Percentiles rank a stretch among this genome's conserved stretches.
Conservation (phyloP, 2,113 vertebrate genomes). For the Halichoeres trimaculatus region DNA sequence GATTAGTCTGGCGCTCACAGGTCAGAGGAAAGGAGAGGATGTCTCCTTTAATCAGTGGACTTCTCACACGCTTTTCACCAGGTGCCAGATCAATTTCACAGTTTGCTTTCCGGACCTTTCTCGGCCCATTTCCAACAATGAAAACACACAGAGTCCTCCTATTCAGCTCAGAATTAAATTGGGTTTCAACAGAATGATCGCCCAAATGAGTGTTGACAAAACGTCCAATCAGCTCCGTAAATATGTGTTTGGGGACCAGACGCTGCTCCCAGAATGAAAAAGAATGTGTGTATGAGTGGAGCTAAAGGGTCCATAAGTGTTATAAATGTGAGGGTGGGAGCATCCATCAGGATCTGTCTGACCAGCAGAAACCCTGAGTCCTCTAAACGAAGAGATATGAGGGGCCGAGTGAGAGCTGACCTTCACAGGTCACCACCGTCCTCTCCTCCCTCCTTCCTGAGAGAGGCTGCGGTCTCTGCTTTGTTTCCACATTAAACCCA, state of each 20-base stretch:
- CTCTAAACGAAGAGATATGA: conserved; percentile 76
- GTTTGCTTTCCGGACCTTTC: conserved; percentile 25
- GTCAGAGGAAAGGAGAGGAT: conserved; percentile 51
- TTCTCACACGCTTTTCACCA: conserved; percentile 51
- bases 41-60: conserved; percentile 68
- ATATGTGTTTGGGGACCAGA: background rate
- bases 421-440: conserved; percentile 57
- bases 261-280: background rate
- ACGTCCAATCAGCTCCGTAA: conserved; percentile 19
- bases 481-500: too few relatives aligned
- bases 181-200: background rate
- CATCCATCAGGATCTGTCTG: conserved; percentile 56
- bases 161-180: conserved; percentile 11
- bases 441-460: background rate
- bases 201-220: conserved; percentile 3
- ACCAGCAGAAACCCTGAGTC: conserved; percentile 58
- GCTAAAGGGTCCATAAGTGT: conserved; percentile 58
- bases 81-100: conserved; percentile 74
- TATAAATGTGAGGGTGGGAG: conserved; percentile 49
- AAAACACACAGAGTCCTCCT: conserved; percentile 16
- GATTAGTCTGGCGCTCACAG: conserved; percentile 34
- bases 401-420: conserved; percentile 45
- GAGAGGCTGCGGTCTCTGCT: too few relatives aligned
- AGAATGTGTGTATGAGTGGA: conserved; percentile 17
- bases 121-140: conserved; percentile 26